Evolutionary conservation across 2,113 vertebrate species (phyloP).

Genomic region (Percina caprodes): DNA sequence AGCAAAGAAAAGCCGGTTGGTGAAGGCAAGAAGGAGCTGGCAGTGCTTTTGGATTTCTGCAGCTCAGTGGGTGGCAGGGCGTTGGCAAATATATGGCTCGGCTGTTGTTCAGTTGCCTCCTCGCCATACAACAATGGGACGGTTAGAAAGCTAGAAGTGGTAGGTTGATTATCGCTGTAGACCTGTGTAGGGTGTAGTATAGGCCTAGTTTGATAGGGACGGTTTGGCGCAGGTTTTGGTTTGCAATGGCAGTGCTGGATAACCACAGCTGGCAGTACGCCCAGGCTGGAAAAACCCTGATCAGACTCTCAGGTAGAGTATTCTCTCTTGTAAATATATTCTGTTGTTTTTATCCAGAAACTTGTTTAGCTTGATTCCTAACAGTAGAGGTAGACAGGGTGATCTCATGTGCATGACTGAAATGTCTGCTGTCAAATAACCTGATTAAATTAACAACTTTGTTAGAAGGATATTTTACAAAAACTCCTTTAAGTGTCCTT

Average conservation of each 20-base stretch:
- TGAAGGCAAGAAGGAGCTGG: conserved; percentile 67
- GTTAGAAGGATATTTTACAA: background rate
- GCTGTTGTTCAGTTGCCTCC: conserved; percentile 46
- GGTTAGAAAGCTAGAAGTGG: conserved; percentile 19
- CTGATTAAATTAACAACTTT: background rate
- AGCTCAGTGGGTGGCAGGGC: conserved; percentile 70
- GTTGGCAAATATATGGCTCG: conserved; percentile 58
- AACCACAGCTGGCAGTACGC: conserved; percentile 83
- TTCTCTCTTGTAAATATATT: background rate
- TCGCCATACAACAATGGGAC: conserved; percentile 27
- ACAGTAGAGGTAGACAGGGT: background rate
- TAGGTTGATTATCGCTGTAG: background rate
- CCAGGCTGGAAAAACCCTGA: conserved; percentile 77
- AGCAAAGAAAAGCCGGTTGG: conserved; percentile 70
- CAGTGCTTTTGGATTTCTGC: conserved; percentile 61
- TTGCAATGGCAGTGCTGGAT: conserved; percentile 77
- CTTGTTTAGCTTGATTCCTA: background rate
- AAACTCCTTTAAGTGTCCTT: background rate
- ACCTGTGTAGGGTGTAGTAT: conserved; percentile 2
- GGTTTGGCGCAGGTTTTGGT: conserved; percentile 32
- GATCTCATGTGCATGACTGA: background rate
- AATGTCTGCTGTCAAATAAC: background rate
- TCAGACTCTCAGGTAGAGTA: conserved; percentile 79
- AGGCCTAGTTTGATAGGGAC: conserved; percentile 10
- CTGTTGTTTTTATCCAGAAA: background rate